Conservation (phyloP, 2,797 vertebrate species). For the Cyclura pinguis region DNA sequence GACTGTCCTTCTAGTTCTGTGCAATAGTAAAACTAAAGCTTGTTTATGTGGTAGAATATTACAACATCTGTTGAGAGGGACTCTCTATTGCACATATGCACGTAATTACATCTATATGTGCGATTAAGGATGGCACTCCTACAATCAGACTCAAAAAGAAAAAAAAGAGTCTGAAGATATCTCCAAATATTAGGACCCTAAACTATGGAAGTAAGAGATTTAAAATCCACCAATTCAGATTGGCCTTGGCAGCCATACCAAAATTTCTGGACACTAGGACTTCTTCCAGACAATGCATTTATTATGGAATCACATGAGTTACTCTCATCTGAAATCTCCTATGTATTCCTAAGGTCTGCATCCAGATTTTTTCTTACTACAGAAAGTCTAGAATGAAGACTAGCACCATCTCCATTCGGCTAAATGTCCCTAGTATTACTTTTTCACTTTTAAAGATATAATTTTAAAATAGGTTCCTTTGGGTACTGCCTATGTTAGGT, state of each 20-base stretch:
- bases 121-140: not conserved
- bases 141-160: not conserved
- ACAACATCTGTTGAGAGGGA: not conserved
- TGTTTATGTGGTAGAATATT: not conserved
- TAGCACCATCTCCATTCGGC: not conserved
- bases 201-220: not conserved
- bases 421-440: not conserved
- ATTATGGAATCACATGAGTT: not conserved
- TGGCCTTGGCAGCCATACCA: not conserved
- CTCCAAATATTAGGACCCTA: not conserved
- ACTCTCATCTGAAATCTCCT: not conserved
- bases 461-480: not conserved
- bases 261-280: not conserved
- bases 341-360: too few relatives aligned
- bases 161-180: not conserved
- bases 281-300: not conserved
- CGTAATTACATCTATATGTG: too few relatives aligned
- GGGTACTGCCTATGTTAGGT: not conserved
- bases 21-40: not conserved
- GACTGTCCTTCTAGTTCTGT: not conserved
- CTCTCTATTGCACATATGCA: not conserved
- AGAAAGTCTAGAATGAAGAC: not conserved
- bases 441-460: not conserved
- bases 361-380: not conserved
- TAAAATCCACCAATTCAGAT: not conserved